Evolutionary conservation across 35 echinoderm and acorn worm species (phyloP), one percentile per base, ranked within the genome.

Genomic region (Ptychodera flava): DNA sequence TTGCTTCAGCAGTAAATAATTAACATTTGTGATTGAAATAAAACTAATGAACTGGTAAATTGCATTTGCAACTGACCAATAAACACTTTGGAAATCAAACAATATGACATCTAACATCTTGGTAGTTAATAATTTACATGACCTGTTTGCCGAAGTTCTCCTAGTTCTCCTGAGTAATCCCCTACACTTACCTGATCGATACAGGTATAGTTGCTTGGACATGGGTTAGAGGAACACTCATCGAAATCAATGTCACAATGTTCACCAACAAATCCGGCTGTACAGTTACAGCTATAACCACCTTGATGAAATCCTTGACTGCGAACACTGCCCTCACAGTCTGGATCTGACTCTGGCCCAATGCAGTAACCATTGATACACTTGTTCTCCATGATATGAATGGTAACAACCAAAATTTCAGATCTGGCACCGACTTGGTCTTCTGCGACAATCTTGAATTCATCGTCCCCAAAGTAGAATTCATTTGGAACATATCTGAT

Each of bases 181-280:
- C n/a, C n/a, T n/a, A n/a, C n/a, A n/a, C n/a, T n/a, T 64, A 64
- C 45, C 45, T 64, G 45, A 22, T 64, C 45, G 22, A 64, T 64
- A 64, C 45, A 64, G 22, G 6, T 64, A 64, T 64, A 64, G 36
- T 90, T 86, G 1, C 34, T 34, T 30, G 78, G 29, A 77, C 92
- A 93, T 0, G 88, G 92, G 14, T 88, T 80, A 0, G 92, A 93
- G 35, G 36, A 12, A 34, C 92, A 93, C 33, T 93, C 92, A 64
- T 93, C 76, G 33, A 93, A 31, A 15, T 93, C 89, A 30, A 88
- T 77, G 1, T 85, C 85, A 76, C 92, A 94, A 34, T 90, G 52
- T 14, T 16, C 38, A 31, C 92, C 92, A 30, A 80, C 37, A 78
- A 84, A 94, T 28, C 88, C 92, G 36, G 85, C 22, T 12, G 29